Percentiles rank a stretch among this genome's conserved stretches.
These are phyloP conservation scores for Dorcus parallelipipedus DNA, from an alignment of 2,888 invertebrate genomes.

Conservation along the genomic window DNA sequence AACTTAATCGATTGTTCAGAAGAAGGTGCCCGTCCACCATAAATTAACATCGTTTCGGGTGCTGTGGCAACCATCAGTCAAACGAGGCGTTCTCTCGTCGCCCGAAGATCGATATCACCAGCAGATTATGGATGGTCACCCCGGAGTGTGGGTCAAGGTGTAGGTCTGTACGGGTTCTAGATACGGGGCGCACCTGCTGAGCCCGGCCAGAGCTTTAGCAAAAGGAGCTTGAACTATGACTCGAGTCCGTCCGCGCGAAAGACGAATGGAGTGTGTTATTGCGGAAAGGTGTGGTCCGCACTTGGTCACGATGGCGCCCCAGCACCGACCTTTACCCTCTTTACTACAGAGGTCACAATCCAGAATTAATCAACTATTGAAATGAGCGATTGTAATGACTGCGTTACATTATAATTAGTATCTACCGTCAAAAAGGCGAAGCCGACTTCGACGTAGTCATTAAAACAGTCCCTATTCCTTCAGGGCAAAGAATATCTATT, in stretches of 20 bases:
- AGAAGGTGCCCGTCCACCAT: not conserved
- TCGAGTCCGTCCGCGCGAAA: slow-evolving; percentile 17
- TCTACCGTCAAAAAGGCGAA: no score
- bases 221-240: slow-evolving; percentile 21
- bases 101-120: not conserved
- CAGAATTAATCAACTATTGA: slow-evolving; percentile 16
- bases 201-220: not conserved
- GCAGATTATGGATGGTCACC: not conserved
- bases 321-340: slow-evolving; percentile 30
- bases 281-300: slow-evolving; percentile 32
- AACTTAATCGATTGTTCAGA: not conserved
- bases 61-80: not conserved
- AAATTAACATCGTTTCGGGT: not conserved
- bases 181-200: no score
- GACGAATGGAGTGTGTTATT: slow-evolving; percentile 29
- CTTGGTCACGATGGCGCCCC: slow-evolving; percentile 31
- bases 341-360: slow-evolving; percentile 19
- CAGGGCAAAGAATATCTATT: no score
- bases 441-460: no score
- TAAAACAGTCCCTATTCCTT: no score
- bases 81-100: not conserved
- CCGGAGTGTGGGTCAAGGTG: no score
- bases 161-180: no score
- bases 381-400: no score
- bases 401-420: no score